Evolutionary conservation across 2,888 invertebrate species (phyloP).

Genomic region (Tanypteryx hageni): DNA sequence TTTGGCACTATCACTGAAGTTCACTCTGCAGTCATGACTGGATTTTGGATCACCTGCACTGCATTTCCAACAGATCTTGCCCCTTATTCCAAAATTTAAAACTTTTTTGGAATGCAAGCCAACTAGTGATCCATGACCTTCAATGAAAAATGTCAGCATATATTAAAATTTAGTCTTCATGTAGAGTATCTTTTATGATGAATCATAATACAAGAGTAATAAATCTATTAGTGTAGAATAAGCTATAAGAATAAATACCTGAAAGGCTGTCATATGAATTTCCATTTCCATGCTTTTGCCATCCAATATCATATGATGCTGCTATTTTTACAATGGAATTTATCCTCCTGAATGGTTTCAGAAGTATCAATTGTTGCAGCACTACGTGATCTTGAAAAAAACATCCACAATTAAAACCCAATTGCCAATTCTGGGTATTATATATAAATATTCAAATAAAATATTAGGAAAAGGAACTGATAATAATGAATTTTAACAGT

Average conservation of each 20-base stretch:
- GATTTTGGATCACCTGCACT: conserved; percentile 67
- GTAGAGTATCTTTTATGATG: too few relatives aligned
- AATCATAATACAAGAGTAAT: too few relatives aligned
- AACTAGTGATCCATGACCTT: conserved; percentile 70
- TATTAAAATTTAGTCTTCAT: too few relatives aligned
- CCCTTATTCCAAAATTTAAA: conserved; percentile 69
- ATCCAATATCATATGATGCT: conserved; percentile 42
- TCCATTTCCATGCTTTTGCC: conserved; percentile 50
- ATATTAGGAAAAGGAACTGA: too few relatives aligned
- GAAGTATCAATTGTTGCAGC: too few relatives aligned
- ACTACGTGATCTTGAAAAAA: too few relatives aligned
- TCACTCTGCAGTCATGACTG: conserved; percentile 70
- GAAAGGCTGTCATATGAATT: conserved; percentile 23
- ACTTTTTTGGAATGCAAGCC: conserved; percentile 69
- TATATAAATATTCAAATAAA: too few relatives aligned
- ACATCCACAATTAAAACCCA: too few relatives aligned
- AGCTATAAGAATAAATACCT: neutral
- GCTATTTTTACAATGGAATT: neutral
- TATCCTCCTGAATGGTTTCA: too few relatives aligned
- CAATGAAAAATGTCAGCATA: neutral
- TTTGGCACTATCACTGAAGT: conserved; percentile 71
- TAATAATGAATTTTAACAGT: too few relatives aligned
- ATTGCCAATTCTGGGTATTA: neutral
- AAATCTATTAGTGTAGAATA: too few relatives aligned
- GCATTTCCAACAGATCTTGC: conserved; percentile 69